Evolutionary conservation across 2,888 invertebrate genomes (phyloP), one percentile per base, ranked within the genome.

Genomic region (Cryptus viduatorius): DNA sequence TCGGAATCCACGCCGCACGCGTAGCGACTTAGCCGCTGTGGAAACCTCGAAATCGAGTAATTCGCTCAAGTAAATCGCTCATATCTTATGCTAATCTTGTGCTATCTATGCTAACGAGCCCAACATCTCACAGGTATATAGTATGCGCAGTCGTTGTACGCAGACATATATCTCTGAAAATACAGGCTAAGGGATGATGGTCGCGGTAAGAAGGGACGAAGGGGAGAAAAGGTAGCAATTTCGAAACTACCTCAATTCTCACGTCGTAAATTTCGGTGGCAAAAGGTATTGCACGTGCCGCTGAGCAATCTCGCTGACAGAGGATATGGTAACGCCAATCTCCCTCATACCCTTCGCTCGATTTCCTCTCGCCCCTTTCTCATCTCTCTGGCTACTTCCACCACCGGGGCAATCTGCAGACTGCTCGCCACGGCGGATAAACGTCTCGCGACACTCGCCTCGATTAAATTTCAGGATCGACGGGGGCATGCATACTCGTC

Each of bases 181-280:
- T 77, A 69, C 37, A 82, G 77, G 64, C n/a, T 67, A 68, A 59
- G 72, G 79, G 79, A 56, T 79, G 72, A 79, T 68, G 37, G 64
- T 24, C 48, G 68, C 69, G 73, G 73, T 76, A 76, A 76, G 79
- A 83, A 76, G 71, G 80, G 53, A 77, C 86, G 85, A 82, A n/a
- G 61, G 83, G 83, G 82, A 86, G 86, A 77, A 56, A 53, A 77
- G 44, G 72, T 16, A 59, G 59, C 44, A 61, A 72, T 77, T 50
- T 67, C 53, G 77, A 80, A 84, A 84, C 84, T 84, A 72, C 84
- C 84, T 80, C 81, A 82, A 86, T 86, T 86, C 82, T 84, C 84
- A 84, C 84, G 72, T 78, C 76, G 79, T 86, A 84, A 86, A 86
- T 86, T 86, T 82, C 44, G 79, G 61, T 59, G 61, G 64, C 50